A percentile compares a stretch with the other conserved stretches of the same genome.
Evolutionary conservation across 2,888 invertebrate species (phyloP).

Genomic region (Orgyia antiqua): DNA sequence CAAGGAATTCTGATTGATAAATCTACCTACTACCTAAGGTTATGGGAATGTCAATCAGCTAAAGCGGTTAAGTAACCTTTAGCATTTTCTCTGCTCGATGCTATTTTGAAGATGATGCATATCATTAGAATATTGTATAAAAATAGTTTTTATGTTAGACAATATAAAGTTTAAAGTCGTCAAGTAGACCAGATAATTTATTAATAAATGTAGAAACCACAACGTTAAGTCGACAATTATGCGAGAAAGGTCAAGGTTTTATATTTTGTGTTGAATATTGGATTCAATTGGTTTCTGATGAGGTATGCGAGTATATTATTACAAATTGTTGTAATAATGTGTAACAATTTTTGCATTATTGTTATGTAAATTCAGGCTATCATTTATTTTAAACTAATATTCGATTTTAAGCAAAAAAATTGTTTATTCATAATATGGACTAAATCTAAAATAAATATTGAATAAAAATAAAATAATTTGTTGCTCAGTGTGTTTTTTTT

Average conservation of each 20-base stretch:
- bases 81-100: conserved; percentile 44
- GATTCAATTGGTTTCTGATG: conserved; percentile 64
- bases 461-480: too few species aligned
- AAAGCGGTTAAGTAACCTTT: conserved; percentile 47
- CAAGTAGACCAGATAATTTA: conserved; percentile 25
- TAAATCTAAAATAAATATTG: too few species aligned
- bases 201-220: conserved; percentile 47
- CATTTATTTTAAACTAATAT: too few species aligned
- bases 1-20: conserved; percentile 13
- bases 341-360: conserved; percentile 7
- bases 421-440: too few species aligned
- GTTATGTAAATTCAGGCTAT: conserved; percentile 12
- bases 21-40: conserved; percentile 29
- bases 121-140: conserved; percentile 21
- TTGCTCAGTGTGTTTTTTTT: too few species aligned
- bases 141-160: conserved; percentile 32
- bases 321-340: conserved; percentile 11
- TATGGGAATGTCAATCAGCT: conserved; percentile 59
- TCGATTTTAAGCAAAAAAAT: too few species aligned
- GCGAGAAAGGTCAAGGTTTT: conserved; percentile 64
- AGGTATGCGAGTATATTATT: conserved; percentile 29
- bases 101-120: conserved; percentile 48
- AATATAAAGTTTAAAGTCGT: conserved; percentile 37
- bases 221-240: conserved; percentile 47
- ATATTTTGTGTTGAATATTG: conserved; percentile 55